Evolutionary conservation across 2,797 vertebrate genomes (phyloP).

Genomic region (Epinephelus malabaricus): DNA sequence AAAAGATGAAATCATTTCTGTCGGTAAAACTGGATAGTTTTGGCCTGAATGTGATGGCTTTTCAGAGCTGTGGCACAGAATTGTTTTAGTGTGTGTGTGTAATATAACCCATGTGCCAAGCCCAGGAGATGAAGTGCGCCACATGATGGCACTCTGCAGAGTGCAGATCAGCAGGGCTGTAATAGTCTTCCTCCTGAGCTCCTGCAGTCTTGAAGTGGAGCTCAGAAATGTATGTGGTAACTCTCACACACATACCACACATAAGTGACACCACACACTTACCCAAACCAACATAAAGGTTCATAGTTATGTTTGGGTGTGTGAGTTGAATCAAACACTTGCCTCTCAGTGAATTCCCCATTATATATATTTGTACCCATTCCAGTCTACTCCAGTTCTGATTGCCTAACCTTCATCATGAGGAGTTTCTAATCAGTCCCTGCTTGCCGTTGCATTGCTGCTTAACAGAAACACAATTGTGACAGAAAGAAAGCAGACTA

Average conservation of each 20-base stretch:
- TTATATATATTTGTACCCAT: not conserved
- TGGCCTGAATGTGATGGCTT: not conserved
- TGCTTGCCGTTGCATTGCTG: not conserved
- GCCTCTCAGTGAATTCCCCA: not conserved
- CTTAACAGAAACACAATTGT: not conserved
- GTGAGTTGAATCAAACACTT: not conserved
- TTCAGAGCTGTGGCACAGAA: conserved; percentile 13
- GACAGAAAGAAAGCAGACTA: not conserved
- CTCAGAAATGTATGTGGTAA: not conserved
- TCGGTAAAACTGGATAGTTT: not conserved
- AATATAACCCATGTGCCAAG: conserved; percentile 11
- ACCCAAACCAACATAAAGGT: not conserved
- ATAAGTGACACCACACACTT: too few species aligned
- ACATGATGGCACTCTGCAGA: not conserved
- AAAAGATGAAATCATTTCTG: conserved; percentile 8
- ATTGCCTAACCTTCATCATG: not conserved
- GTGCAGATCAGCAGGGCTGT: not conserved
- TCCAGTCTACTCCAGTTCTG: not conserved
- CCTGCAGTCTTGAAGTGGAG: not conserved
- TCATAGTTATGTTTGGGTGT: not conserved
- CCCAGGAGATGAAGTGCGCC: not conserved
- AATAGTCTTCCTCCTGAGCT: not conserved
- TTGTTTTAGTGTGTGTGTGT: conserved; percentile 8
- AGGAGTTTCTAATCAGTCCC: not conserved
- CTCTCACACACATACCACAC: not conserved